These are phyloP conservation scores for Zaprionus lineosus DNA, from an alignment of 2,888 invertebrate species.

Conservation along the genomic window DNA sequence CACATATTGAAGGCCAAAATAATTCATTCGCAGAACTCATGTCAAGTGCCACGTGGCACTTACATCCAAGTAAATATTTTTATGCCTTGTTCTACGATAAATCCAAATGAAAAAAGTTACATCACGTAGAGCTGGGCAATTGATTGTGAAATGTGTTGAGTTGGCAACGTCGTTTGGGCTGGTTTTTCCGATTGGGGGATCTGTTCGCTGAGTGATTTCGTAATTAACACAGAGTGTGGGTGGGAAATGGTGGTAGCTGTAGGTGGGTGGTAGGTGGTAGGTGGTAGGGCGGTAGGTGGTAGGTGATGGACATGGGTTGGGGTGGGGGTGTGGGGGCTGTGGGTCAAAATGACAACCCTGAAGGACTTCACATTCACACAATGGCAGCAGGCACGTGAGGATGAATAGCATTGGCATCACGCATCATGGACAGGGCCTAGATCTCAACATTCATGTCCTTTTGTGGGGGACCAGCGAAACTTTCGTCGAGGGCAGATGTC, in stretches of 20 bases:
- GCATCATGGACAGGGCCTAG: slow-evolving; percentile 33
- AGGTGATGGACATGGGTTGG: not conserved
- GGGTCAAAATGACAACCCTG: slow-evolving; percentile 15
- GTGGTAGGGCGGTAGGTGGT: not conserved
- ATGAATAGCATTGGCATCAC: slow-evolving; percentile 56
- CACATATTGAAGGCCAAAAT: no score
- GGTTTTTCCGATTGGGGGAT: slow-evolving; percentile 31
- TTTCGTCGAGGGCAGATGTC: slow-evolving; percentile 11
- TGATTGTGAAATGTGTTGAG: slow-evolving; percentile 66
- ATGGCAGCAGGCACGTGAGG: slow-evolving; percentile 48
- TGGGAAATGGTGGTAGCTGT: slow-evolving; percentile 1
- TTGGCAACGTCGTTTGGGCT: slow-evolving; percentile 37
- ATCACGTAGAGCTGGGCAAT: slow-evolving; percentile 62
- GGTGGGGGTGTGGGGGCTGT: slow-evolving; percentile 1
- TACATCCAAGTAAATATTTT: slow-evolving; percentile 4
- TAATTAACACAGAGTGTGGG: slow-evolving; percentile 68
- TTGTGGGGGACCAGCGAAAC: not conserved
- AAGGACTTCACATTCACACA: slow-evolving; percentile 22
- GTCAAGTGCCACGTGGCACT: not conserved
- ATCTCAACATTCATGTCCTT: slow-evolving; percentile 11
- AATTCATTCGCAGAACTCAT: no score
- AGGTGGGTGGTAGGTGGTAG: not conserved
- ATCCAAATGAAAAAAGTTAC: slow-evolving; percentile 30
- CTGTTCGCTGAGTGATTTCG: slow-evolving; percentile 67
- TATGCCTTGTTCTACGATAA: slow-evolving; percentile 7